Conservation (phyloP, 2,113 vertebrate species). For the Oncorhynchus nerka region DNA sequence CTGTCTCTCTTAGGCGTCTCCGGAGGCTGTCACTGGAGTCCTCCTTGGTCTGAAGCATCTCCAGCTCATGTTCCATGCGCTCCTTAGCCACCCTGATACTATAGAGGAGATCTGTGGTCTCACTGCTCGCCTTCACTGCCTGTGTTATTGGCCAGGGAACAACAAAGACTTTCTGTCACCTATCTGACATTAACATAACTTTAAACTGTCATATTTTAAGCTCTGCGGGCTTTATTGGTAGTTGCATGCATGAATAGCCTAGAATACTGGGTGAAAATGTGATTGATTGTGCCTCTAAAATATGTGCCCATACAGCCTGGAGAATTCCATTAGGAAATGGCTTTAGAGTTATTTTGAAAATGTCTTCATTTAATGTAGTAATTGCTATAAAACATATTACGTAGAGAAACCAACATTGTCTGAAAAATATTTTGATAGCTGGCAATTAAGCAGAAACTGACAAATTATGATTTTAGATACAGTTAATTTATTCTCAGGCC, state of each 20-base stretch:
- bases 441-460: conserved; percentile 27
- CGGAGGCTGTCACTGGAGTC: conserved; percentile 94
- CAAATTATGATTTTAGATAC: conserved; percentile 18
- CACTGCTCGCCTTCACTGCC: conserved; percentile 89
- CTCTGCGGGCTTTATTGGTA: neutral
- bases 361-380: too few species aligned
- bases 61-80: conserved; percentile 88
- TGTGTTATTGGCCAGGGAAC: conserved; percentile 38
- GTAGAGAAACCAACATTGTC: neutral
- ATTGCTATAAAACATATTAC: neutral
- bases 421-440: conserved; percentile 22
- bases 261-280: conserved; percentile 7
- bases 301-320: conserved; percentile 8
- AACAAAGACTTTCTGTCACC: neutral
- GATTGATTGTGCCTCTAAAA: neutral
- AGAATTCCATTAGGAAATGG: conserved; percentile 3
- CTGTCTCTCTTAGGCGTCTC: conserved; percentile 89
- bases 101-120: conserved; percentile 94
- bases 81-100: conserved; percentile 91
- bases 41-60: conserved; percentile 89
- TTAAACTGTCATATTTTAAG: neutral
- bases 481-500: conserved; percentile 21
- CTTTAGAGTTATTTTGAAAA: neutral
- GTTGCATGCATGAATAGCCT: neutral
- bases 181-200: neutral